phyloP scores from a whole-genome alignment of 1,140 invertebrate genomes.

The Caerostris darwini region DNA sequence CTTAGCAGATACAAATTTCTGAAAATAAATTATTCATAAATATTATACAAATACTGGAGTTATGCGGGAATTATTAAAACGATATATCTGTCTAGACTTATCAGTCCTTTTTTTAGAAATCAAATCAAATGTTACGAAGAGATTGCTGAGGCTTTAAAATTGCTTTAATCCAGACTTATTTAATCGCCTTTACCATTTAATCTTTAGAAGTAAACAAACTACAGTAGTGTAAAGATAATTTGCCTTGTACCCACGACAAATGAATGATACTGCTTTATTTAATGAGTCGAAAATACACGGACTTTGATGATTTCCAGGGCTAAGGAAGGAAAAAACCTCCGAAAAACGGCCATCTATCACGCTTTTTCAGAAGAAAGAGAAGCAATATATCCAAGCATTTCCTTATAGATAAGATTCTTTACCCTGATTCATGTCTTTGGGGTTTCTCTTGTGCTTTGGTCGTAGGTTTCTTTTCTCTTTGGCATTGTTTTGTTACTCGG shows the following conservation, averaged over 20 bases:
- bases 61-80: too few species aligned
- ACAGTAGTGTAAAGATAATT: neutral
- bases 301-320: constrained; percentile 31
- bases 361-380: constrained; percentile 32
- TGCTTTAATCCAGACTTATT: too few species aligned
- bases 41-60: too few species aligned
- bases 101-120: too few species aligned
- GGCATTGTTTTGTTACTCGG: constrained; percentile 51
- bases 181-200: too few species aligned
- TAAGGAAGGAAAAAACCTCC: neutral
- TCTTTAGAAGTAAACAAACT: too few species aligned
- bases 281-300: constrained; percentile 43
- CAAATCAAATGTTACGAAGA: too few species aligned
- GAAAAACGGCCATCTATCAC: constrained; percentile 61
- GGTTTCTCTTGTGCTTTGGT: constrained; percentile 20
- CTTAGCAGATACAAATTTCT: too few species aligned
- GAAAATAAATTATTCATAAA: too few species aligned
- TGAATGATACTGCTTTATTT: neutral
- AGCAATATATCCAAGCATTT: constrained; percentile 65
- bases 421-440: constrained; percentile 49
- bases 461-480: constrained; percentile 23
- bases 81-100: too few species aligned
- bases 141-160: too few species aligned
- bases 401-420: constrained; percentile 71
- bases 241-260: neutral